phyloP scores from a whole-genome alignment of 2,113 vertebrate genomes.

The Pycnonotus jocosus region DNA sequence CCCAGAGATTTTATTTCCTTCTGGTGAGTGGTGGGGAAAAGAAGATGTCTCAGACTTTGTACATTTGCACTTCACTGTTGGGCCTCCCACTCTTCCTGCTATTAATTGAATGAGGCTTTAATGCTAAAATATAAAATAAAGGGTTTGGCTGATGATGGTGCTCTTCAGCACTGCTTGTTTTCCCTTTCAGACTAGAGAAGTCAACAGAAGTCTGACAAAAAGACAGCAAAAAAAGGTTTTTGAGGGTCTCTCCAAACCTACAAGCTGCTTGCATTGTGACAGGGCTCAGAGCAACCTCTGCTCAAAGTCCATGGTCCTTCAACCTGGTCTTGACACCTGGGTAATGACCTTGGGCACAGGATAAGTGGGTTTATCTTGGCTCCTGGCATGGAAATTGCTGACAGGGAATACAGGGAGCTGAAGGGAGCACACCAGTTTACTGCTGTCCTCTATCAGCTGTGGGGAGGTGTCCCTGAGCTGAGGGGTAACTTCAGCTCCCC shows the following conservation, averaged over 20 bases:
- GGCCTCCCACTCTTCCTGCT: not conserved
- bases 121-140: not conserved
- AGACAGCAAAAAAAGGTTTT: not conserved
- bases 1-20: not conserved
- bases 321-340: not conserved
- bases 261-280: not conserved
- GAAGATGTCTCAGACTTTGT: not conserved
- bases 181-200: not conserved
- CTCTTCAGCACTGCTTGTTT: not conserved
- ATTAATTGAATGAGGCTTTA: not conserved
- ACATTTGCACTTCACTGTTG: not conserved
- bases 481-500: not conserved
- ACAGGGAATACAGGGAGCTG: not conserved
- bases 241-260: not conserved
- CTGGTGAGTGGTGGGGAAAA: not conserved
- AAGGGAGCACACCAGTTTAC: rapidly evolving
- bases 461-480: not conserved
- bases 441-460: not conserved
- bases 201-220: not conserved
- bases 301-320: not conserved
- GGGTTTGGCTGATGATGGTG: not conserved
- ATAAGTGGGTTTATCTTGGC: not conserved
- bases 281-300: not conserved
- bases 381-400: not conserved
- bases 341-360: not conserved